Evolutionary conservation across 2,797 vertebrate species (phyloP).

Genomic region (Telmatherina bonti): DNA sequence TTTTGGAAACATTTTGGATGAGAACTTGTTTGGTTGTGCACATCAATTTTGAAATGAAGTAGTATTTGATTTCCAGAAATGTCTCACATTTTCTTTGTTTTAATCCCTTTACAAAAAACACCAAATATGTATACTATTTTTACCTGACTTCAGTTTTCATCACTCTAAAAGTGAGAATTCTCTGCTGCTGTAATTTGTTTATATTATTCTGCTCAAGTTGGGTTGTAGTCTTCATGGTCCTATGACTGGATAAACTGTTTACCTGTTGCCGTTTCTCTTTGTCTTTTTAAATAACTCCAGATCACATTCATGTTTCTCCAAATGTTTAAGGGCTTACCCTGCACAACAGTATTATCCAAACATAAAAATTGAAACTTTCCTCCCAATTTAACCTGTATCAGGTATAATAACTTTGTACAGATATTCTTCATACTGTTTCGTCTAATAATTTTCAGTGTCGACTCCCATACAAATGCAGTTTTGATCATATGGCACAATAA

Average conservation of each 20-base stretch:
- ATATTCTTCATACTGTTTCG: too few species aligned
- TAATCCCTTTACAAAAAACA: neutral
- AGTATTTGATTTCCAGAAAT: neutral
- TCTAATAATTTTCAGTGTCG: too few species aligned
- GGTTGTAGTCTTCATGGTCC: too few species aligned
- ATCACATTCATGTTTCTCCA: neutral
- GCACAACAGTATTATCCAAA: neutral
- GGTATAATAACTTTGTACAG: too few species aligned
- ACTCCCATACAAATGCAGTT: too few species aligned
- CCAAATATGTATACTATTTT: neutral
- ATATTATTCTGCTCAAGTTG: neutral
- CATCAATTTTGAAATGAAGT: neutral
- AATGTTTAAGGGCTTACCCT: neutral
- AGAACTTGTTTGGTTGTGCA: constrained; percentile 11
- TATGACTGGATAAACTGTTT: neutral
- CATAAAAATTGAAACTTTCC: neutral
- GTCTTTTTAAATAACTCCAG: neutral
- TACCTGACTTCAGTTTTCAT: neutral
- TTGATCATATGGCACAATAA: too few species aligned
- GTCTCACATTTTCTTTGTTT: neutral
- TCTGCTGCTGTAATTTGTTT: neutral
- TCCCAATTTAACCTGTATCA: too few species aligned
- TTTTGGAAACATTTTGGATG: constrained; percentile 11
- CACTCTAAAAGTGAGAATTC: neutral
- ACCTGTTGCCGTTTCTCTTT: too few species aligned